Base-by-base conservation (phyloP, 2,113 vertebrate genomes). In the Ictalurus punctatus region DNA sequence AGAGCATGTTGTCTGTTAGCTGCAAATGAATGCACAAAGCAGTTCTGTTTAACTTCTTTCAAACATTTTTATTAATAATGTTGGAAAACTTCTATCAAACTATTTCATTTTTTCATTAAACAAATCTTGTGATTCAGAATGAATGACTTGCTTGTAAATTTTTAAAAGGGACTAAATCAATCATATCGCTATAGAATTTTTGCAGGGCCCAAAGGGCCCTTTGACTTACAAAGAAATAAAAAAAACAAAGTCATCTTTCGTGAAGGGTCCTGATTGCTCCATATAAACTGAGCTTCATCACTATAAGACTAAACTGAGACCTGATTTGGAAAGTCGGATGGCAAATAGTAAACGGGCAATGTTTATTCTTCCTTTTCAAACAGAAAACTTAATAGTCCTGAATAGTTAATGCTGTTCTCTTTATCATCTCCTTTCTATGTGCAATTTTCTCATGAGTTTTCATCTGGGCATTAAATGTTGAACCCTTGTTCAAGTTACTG, bases 381-480 rank as follows among this genome's bases (percentile, higher is more conserved):
- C 52, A 54, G 27, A 30, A 52, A 2, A 52, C 30, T 78, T 54
- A 52, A 48, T 25, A 59, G 12, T 54, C 74, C n/a, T 52, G 27
- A 17, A 40, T 16, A 23, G 34, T 54, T 73, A 23, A 81, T 65
- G 13, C 17, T 86, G 34, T 27, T 73, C 19, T 21, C 79, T 54
- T 34, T 76, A 61, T 54, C 34, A 52, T 59, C 25, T 65, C 34
- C 13, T 48, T 74, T 13, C 54, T 73, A 69, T 83, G 83, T 83
- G 27, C 14, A n/a, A 23, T 48, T 19, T 67, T 89, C 44, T 79
- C 54, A 21, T 61, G 25, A 67, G 54, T 86, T 52, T 52, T 52
- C 30, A 86, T 59, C 40, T 88, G 82, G 76, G 84, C 27, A 71
- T 48, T 54, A 82, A 81, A 71, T 87, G 27, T 87, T 85, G 74